A percentile compares a stretch with the other conserved stretches of the same genome.
Evolutionary conservation across 2,888 invertebrate species (phyloP).

Genomic region (Drosophila phalerata): DNA sequence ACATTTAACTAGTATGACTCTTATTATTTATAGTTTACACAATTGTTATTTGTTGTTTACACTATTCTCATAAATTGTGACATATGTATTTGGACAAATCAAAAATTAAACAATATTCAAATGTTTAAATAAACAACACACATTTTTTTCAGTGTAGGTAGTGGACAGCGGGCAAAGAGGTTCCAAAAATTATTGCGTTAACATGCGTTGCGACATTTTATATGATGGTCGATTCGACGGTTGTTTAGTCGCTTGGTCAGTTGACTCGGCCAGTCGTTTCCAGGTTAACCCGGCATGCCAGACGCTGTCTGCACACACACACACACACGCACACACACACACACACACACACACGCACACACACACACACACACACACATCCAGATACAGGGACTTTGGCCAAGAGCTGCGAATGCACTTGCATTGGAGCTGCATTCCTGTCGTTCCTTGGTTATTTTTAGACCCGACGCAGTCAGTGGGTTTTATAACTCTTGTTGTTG

Average conservation of each 20-base stretch:
- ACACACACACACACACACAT: conserved; percentile 5
- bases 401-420: conserved; percentile 53
- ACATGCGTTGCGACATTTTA: conserved; percentile 76
- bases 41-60: too few relatives aligned
- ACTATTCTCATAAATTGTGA: too few relatives aligned
- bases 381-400: conserved; percentile 15
- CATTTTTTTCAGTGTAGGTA: background rate
- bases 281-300: conserved; percentile 61
- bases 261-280: conserved; percentile 46
- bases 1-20: too few relatives aligned
- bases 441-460: conserved; percentile 71
- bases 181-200: conserved; percentile 68
- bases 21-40: too few relatives aligned
- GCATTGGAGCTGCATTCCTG: conserved; percentile 75
- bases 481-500: conserved; percentile 34
- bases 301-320: conserved; percentile 62
- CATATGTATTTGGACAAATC: too few relatives aligned
- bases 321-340: conserved; percentile 21
- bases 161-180: conserved; percentile 4
- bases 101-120: too few relatives aligned
- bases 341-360: conserved; percentile 10
- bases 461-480: conserved; percentile 67
- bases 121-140: too few relatives aligned
- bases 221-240: conserved; percentile 53
- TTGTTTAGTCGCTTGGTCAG: background rate